These are phyloP conservation scores for Salvator merianae DNA, from an alignment of 2,113 vertebrate genomes.

Conservation along the genomic window DNA sequence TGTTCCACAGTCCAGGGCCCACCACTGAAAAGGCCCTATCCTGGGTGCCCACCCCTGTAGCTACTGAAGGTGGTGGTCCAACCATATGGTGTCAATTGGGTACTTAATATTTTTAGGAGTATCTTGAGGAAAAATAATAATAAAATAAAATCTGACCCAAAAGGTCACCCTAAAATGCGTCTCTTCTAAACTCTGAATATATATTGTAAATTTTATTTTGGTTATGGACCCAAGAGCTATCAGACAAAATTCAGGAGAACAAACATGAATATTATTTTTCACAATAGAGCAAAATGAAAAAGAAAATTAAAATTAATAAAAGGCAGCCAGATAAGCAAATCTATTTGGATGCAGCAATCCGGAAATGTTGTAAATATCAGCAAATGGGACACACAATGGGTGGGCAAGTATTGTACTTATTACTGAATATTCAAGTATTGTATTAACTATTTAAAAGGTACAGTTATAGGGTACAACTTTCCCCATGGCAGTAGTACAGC, in stretches of 20 bases:
- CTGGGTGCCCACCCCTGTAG: too few species aligned
- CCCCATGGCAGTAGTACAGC: neutral
- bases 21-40: too few species aligned
- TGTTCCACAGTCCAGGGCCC: too few species aligned
- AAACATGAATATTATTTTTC: neutral
- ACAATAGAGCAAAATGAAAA: neutral
- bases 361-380: neutral
- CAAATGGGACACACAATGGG: neutral
- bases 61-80: too few species aligned
- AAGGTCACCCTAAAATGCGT: too few species aligned
- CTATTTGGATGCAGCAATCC: neutral
- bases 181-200: too few species aligned
- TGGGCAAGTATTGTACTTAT: neutral
- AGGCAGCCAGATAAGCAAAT: neutral
- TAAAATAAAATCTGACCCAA: too few species aligned
- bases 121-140: neutral
- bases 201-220: too few species aligned
- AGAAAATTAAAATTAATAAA: too few species aligned
- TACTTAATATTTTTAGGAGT: neutral
- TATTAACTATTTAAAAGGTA: constrained; percentile 1
- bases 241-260: too few species aligned
- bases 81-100: neutral
- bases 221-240: too few species aligned
- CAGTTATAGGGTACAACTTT: neutral
- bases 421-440: neutral